Base-by-base conservation (phyloP, 2,888 invertebrate genomes). In the Macrostomum cliftonense region DNA sequence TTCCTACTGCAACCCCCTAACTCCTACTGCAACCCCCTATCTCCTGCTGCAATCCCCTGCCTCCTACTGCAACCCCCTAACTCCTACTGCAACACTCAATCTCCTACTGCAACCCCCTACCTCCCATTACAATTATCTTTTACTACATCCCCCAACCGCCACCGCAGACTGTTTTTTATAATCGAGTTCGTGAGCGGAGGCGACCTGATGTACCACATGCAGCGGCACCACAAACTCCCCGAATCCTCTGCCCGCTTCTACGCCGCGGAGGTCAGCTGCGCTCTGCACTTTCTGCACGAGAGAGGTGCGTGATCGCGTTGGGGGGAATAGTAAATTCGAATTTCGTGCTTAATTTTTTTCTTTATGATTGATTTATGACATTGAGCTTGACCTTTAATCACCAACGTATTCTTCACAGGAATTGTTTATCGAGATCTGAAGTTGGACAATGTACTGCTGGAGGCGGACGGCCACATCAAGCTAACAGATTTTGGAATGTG, bases 181-280 rank as follows among this genome's bases (percentile, higher is more conserved):
- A 99, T 97, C 63, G 97, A 97, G 73, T 97, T 97, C 71, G 95
- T 97, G 4, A 81, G 93, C 47, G 97, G 97, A 28, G 77, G 77
- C 36, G 97, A 97, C 73, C 77, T 97, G 53, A 88, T 89, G 88
- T 97, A 91, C 75, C 97, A 99, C 75, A 99, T 97, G 97, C 97
- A 99, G 68, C 77, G 93, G 51, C 91, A 97, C 68, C 77, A 93
- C 45, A 79, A 89, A 53, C 76, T 97, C 61, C 89, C 89, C 1
- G 97, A 97, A 68, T 93, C 95, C 65, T 93, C 97, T 74, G 73
- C 74, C 7, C 55, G 89, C 47, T 99, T 99, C 74, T 97, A 97
- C 75, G 86, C 95, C 2, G 95, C 97, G n/a, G 97, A 97, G 75
- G 97, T 97, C 58, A 89, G 89, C 59, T 77, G 97, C 55, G 97